phyloP scores from a whole-genome alignment of 2,888 invertebrate genomes.

The Thalpophila matura region DNA sequence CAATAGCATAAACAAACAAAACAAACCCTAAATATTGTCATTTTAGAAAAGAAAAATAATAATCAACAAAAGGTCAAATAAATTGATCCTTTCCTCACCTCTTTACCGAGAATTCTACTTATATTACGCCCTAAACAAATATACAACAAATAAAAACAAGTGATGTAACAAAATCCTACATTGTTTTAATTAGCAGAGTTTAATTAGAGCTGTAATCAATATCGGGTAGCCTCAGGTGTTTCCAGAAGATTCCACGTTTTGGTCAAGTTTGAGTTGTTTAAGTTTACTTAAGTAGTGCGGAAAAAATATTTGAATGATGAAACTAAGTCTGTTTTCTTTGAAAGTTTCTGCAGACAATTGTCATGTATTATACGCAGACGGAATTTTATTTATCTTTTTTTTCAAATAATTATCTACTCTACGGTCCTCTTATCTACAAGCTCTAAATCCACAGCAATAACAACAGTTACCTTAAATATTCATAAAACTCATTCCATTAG shows the following conservation, averaged over 20 bases:
- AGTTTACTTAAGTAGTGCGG: background rate
- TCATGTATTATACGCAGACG: no score
- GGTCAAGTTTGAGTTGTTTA: constrained; percentile 1
- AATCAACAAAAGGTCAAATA: background rate
- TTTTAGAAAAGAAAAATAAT: constrained; percentile 1
- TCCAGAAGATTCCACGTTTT: constrained; percentile 12
- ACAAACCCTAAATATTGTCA: constrained; percentile 8
- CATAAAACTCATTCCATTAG: background rate
- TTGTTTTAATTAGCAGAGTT: constrained; percentile 59
- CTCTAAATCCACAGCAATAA: background rate
- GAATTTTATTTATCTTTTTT: no score
- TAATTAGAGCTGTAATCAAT: constrained; percentile 43
- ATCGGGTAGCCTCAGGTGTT: constrained; percentile 42
- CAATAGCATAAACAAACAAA: no score
- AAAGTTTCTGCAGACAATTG: no score
- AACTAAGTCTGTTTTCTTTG: background rate
- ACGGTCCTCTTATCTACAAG: no score
- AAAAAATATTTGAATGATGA: background rate
- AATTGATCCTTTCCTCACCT: background rate
- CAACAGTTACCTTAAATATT: background rate
- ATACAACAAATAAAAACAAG: constrained; percentile 14
- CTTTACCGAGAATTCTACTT: background rate
- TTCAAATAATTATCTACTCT: no score
- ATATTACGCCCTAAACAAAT: constrained; percentile 13
- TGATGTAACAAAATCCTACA: constrained; percentile 34